A percentile compares a stretch with the other conserved stretches of the same genome.
These are phyloP conservation scores for Ornithoptera alexandrae DNA, from an alignment of 2,888 invertebrate species.

Conservation along the genomic window DNA sequence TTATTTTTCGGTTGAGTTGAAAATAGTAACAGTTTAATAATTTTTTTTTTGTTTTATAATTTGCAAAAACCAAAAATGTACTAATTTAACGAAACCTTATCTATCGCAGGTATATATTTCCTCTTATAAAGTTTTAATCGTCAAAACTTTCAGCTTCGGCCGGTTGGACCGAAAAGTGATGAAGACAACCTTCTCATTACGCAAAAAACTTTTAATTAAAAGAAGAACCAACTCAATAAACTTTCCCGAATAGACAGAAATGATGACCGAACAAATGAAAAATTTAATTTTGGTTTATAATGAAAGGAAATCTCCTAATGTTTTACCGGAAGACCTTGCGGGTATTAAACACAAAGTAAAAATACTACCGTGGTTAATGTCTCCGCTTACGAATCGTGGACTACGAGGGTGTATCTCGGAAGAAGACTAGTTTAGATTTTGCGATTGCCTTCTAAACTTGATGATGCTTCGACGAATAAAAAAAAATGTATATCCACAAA, in stretches of 20 bases:
- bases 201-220: slow-evolving; percentile 40
- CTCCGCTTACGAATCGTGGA: too few relatives aligned
- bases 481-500: too few relatives aligned
- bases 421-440: too few relatives aligned
- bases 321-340: too few relatives aligned
- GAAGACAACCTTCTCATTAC: slow-evolving; percentile 36
- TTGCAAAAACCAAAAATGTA: slow-evolving; percentile 1
- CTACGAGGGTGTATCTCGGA: too few relatives aligned
- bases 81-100: slow-evolving; percentile 8
- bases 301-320: neutral
- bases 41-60: neutral
- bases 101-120: slow-evolving; percentile 18
- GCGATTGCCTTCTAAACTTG: too few relatives aligned
- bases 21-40: neutral
- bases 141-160: slow-evolving; percentile 31
- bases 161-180: slow-evolving; percentile 26
- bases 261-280: slow-evolving; percentile 10
- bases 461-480: too few relatives aligned
- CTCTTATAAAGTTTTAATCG: slow-evolving; percentile 36
- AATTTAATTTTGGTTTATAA: slow-evolving; percentile 5
- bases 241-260: slow-evolving; percentile 28
- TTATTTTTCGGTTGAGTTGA: too few relatives aligned
- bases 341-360: too few relatives aligned
- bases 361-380: too few relatives aligned
- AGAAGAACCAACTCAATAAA: slow-evolving; percentile 35